phyloP scores from a whole-genome alignment of 2,888 invertebrate species.

The Drosophila mercatorum region DNA sequence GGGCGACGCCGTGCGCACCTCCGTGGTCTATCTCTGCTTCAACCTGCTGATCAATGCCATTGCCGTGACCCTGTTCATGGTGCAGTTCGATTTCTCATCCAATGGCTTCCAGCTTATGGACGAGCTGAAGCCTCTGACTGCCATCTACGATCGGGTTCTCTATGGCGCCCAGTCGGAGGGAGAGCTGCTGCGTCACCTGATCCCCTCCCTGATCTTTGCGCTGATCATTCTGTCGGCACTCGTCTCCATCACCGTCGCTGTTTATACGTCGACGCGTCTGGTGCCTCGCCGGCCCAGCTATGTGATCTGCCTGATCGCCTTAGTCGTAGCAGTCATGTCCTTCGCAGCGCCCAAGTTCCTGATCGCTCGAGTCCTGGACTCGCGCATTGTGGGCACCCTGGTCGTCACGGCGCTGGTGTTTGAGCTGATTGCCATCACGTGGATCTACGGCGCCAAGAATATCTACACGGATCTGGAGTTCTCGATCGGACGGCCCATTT shows the following conservation, averaged over 20 bases:
- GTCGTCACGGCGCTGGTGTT: constrained; percentile 83
- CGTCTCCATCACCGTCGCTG: constrained; percentile 81
- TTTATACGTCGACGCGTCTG: constrained; percentile 83
- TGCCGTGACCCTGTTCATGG: constrained; percentile 84
- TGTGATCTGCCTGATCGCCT: constrained; percentile 82
- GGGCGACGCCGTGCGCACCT: constrained; percentile 84
- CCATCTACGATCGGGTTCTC: constrained; percentile 83
- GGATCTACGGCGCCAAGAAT: constrained; percentile 85
- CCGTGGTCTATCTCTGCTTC: constrained; percentile 84
- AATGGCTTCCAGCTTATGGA: constrained; percentile 75
- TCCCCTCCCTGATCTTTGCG: constrained; percentile 81
- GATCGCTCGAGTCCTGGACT: constrained; percentile 82
- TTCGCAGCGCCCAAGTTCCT: constrained; percentile 82
- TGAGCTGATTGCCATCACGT: constrained; percentile 83
- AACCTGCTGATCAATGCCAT: constrained; percentile 84
- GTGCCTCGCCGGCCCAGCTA: constrained; percentile 84
- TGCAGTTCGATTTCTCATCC: constrained; percentile 81
- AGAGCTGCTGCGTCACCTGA: constrained; percentile 71
- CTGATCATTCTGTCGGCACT: constrained; percentile 82
- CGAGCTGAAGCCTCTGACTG: constrained; percentile 83
- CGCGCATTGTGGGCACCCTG: constrained; percentile 83
- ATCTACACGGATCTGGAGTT: constrained; percentile 85
- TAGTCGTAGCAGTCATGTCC: constrained; percentile 82
- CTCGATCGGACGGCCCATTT: constrained; percentile 84
- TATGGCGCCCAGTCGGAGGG: constrained; percentile 63